Base-by-base conservation (phyloP, 2,797 vertebrate species). In the Poeciliopsis infans region DNA sequence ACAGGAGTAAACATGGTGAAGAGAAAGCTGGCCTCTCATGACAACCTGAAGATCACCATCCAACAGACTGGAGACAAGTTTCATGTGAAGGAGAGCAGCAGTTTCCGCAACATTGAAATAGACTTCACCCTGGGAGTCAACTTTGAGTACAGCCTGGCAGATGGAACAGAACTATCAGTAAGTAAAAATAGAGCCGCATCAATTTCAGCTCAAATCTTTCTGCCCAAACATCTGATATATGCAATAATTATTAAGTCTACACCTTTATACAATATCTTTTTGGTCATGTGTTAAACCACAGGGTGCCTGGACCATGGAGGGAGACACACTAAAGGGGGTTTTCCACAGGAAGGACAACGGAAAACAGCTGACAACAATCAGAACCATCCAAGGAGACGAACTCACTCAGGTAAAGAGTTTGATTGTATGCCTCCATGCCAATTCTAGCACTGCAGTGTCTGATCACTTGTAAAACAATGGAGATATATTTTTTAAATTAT, bases 331-430 rank as follows among this genome's bases (percentile, higher is more conserved):
- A 55, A 95, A 96, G 79, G 98, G 96, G 49, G 41, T 80, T 43
- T 99, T 99, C 90, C 92, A 0, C 41, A 96, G 97, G 47, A 95
- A 96, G 85, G 98, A 99, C 93, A 99, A 98, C 0, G 96, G 96
- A 71, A 98, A 99, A 5, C 72, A 78, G 1, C 94, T 99, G 75
- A 91, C 61, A 46, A 94, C 96, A 25, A 84, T 87, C 85, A 95
- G 97, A 90, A 87, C 93, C 79, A 51, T 99, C 0, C 4, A 94
- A 49, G 95, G 92, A 45, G 94, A 92, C 20, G 97, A 99, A 86
- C 91, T 99, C 5, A 74, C 97, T 77, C 98, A 99, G 96, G 98
- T 98, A 80, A 83, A 92, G 92, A 28, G 25, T n/a, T 23, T 49
- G 53, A 36, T 47, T 2, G 23, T 53, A 11, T 33, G 2, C 3